phyloP scores from a whole-genome alignment of 2,113 vertebrate genomes.

The Engraulis encrasicolus region DNA sequence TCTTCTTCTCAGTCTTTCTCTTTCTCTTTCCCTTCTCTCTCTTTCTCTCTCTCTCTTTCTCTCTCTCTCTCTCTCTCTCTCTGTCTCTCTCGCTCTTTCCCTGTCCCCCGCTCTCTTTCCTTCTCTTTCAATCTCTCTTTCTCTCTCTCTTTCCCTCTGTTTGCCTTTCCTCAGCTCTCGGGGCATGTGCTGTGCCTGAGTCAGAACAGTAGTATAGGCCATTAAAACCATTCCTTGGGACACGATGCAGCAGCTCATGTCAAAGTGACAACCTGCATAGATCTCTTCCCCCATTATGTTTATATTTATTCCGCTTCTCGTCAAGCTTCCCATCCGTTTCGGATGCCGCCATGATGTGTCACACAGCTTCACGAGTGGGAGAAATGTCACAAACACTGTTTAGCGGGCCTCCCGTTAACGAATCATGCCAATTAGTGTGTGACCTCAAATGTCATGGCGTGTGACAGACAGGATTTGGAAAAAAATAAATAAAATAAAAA shows the following conservation, averaged over 20 bases:
- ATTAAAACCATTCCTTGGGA: slow-evolving; percentile 38
- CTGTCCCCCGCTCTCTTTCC: too few relatives aligned
- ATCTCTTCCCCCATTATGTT: not conserved
- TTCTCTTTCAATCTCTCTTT: not conserved
- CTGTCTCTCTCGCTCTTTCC: too few relatives aligned
- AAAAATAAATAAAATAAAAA: too few relatives aligned
- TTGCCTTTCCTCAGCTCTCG: not conserved
- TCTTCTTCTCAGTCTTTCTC: not conserved
- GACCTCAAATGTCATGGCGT: not conserved
- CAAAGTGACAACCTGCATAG: slow-evolving; percentile 13
- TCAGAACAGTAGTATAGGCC: slow-evolving; percentile 30
- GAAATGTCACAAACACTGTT: not conserved
- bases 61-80: too few relatives aligned
- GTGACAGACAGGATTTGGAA: not conserved
- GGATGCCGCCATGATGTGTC: slow-evolving; percentile 1
- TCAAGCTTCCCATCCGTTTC: not conserved
- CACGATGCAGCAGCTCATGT: slow-evolving; percentile 9
- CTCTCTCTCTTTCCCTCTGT: not conserved
- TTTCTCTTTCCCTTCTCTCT: not conserved
- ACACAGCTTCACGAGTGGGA: not conserved
- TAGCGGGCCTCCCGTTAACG: not conserved
- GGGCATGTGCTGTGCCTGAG: slow-evolving; percentile 17
- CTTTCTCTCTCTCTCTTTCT: not conserved
- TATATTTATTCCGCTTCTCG: not conserved
- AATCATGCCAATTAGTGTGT: not conserved